phyloP scores from a whole-genome alignment of 1,140 invertebrate species.

The Plectus sambesii region DNA sequence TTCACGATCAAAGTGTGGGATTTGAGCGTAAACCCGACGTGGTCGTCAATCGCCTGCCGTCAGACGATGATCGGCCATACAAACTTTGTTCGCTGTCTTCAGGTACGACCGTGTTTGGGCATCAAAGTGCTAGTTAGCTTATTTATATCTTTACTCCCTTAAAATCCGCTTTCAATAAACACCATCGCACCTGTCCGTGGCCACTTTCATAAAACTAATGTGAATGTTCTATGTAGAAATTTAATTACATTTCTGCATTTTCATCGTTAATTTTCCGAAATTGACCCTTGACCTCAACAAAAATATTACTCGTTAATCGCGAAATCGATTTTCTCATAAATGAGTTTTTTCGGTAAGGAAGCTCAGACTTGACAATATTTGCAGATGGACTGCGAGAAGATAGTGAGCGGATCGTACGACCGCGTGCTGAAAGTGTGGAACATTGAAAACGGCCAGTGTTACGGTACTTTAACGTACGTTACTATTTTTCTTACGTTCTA shows the following conservation, averaged over 20 bases:
- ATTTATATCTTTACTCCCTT: constrained; percentile 3
- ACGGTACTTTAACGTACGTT: constrained; percentile 48
- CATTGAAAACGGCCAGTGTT: constrained; percentile 43
- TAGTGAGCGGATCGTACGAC: constrained; percentile 48
- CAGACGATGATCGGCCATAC: constrained; percentile 53
- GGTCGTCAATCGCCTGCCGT: constrained; percentile 54
- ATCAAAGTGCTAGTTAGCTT: constrained; percentile 7
- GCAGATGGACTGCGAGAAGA: constrained; percentile 51
- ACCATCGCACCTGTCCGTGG: constrained; percentile 4
- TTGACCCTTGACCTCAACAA: too few species aligned
- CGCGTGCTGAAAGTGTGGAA: constrained; percentile 45
- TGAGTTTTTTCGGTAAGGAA: too few species aligned
- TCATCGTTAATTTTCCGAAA: too few species aligned
- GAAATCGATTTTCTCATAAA: too few species aligned
- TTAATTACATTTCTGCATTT: too few species aligned
- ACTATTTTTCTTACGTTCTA: too few species aligned
- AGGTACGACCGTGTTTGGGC: constrained; percentile 40
- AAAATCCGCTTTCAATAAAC: constrained; percentile 6
- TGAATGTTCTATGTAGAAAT: constrained; percentile 10
- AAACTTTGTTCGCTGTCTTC: constrained; percentile 51
- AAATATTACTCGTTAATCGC: too few species aligned
- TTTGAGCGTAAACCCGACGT: constrained; percentile 50
- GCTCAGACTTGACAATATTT: too few species aligned
- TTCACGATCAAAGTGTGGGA: constrained; percentile 54
- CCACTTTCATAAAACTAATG: too few species aligned